Base-by-base conservation (phyloP, 2,797 vertebrate genomes). In the Poecilia picta region DNA sequence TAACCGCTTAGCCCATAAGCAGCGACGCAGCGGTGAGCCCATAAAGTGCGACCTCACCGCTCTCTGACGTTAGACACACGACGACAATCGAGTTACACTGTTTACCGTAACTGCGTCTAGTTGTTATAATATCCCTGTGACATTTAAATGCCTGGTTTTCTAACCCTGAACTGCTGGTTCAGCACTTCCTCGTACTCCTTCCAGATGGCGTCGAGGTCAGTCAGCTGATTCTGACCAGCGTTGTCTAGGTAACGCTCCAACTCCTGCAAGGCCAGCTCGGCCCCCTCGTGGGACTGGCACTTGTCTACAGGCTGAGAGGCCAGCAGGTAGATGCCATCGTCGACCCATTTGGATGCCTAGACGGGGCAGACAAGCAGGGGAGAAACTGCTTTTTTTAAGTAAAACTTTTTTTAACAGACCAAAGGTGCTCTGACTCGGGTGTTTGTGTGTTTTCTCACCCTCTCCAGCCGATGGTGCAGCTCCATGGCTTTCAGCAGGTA, bases 261-360 rank as follows among this genome's bases (percentile, higher is more conserved):
- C 89, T 99, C 98, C 89, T 97, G 97, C 77, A 99, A 94, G 0
- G 98, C 98, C 0, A 97, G 93, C 95, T 99, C 97, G 0, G 98
- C 98, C 7, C 98, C 98, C 49, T 99, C 98, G 28, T 99, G 98
- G 33, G 98, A 98, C 81, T 99, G 98, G 94, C 98, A 99, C 89
- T 98, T 99, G 94, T 99, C 98, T 75, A 99, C 98, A 0, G 97
- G 97, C 86, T 99, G 98, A 0, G 97, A 98, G 2, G 98, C 98
- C 92, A 99, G 95, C 89, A 99, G 93, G 92, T 97, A 99, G 84
- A 99, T 98, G 23, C 98, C 98, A 86, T 98, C 97, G 47, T 99
- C 98, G 1, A 97, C 97, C 98, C 98, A 98, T 85, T 95, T 97
- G 83, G 97, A 95, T 51, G 97, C 96, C 98, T 99, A 88, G 46